Base-by-base conservation (phyloP, 2,113 vertebrate species). In the Mola mola region DNA sequence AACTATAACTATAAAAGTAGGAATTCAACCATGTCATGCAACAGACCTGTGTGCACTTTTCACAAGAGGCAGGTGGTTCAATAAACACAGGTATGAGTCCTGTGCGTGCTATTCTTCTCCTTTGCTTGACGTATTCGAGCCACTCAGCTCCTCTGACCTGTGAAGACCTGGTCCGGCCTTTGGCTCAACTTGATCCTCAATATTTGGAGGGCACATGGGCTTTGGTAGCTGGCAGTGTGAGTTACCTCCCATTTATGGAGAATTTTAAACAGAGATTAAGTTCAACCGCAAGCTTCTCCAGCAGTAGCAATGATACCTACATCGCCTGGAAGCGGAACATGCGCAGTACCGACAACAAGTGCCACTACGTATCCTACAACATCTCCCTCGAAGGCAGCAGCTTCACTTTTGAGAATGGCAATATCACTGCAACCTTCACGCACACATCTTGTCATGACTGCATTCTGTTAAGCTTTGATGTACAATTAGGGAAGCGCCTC, bases 381-480 rank as follows among this genome's bases (percentile, higher is more conserved):
- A 47, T 80, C 24, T 42, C 64, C 0, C 47, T 77, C 12, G 38
- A 80, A 12, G 52, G 65, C 29, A 72, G 48, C 57, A 43, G 20
- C 42, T 79, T 79, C 51, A 33, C 7, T 13, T 33, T 60, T 6
- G 13, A 53, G 1, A 4, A 20, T 0, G 5, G 8, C 26, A 63
- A 7, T 10, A 0, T 33, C 26, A 66, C n/a, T 3, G 31, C 46
- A 34, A 52, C 61, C 42, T 77, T 80, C 57, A n/a, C 56, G 16
- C 21, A 25, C 1, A 81, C 78, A 1, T 61, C 80, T 15, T 75
- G 75, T 22, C 40, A 1, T 0, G 81, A 83, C 53, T 87, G 70
- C 37, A 2, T 75, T 13, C 29, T 83, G 50, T 20, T 77, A 46
- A 53, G 60, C 19, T 66, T 66, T 10, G 12, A 74, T 3, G 24